These are phyloP conservation scores for Anaspis maculata DNA, from an alignment of 2,888 invertebrate genomes.

Conservation along the genomic window DNA sequence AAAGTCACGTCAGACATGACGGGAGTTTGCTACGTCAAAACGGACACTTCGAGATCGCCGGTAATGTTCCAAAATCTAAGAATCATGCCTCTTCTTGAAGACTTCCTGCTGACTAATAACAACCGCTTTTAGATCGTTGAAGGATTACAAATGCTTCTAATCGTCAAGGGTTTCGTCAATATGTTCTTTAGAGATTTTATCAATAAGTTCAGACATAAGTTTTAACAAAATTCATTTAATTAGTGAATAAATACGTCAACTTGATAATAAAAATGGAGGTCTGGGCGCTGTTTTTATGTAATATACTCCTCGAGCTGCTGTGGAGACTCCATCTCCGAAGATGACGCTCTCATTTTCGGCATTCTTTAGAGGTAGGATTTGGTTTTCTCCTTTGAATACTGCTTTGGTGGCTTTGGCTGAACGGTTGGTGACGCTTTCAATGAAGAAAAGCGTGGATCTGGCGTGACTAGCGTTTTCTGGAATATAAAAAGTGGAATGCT, in stretches of 20 bases:
- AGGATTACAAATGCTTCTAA: no score
- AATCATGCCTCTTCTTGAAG: no score
- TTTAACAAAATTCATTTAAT: no score
- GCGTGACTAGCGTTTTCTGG: constrained; percentile 45
- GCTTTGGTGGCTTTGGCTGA: constrained; percentile 33
- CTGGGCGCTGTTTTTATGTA: no score
- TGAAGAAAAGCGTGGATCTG: constrained; percentile 41
- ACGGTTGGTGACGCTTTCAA: constrained; percentile 42
- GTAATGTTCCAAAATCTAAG: no score
- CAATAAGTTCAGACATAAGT: no score
- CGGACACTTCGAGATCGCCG: background rate
- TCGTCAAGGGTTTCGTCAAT: no score
- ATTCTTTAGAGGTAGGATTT: constrained; percentile 21
- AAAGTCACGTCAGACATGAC: constrained; percentile 17
- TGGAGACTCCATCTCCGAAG: constrained; percentile 25
- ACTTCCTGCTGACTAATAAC: no score
- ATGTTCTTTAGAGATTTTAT: no score
- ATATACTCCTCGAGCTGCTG: constrained; percentile 23
- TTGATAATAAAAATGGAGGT: no score
- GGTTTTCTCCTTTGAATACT: constrained; percentile 34
- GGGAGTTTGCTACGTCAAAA: constrained; percentile 21
- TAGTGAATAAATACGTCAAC: no score
- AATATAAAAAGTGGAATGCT: constrained; percentile 18
- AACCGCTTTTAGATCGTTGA: no score
- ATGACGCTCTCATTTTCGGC: constrained; percentile 13